A percentile compares a stretch with the other conserved stretches of the same genome.
phyloP scores from a whole-genome alignment of 2,888 invertebrate species.

The Luffia ferchaultella region DNA sequence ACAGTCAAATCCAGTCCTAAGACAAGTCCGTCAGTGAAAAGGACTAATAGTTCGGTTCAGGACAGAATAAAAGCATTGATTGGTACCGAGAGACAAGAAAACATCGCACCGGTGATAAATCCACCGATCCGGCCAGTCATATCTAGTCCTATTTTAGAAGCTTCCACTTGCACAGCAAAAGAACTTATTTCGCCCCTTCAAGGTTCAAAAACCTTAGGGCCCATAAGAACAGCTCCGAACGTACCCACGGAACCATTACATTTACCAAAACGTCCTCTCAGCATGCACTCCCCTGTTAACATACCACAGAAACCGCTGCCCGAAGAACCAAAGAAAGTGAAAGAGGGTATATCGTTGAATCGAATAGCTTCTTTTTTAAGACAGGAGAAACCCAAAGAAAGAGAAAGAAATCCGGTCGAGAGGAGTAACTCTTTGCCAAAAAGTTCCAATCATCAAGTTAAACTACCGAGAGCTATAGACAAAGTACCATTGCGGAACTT shows the following conservation, averaged over 20 bases:
- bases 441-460: slow-evolving; percentile 63
- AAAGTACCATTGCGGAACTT: slow-evolving; percentile 76
- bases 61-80: slow-evolving; percentile 53
- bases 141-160: slow-evolving; percentile 82
- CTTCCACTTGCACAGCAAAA: slow-evolving; percentile 82
- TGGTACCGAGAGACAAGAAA: slow-evolving; percentile 46
- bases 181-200: slow-evolving; percentile 73
- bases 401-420: slow-evolving; percentile 53
- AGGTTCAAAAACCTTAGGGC: slow-evolving; percentile 67
- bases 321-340: slow-evolving; percentile 62
- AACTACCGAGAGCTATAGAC: slow-evolving; percentile 72
- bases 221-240: slow-evolving; percentile 67
- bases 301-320: slow-evolving; percentile 50
- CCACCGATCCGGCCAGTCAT: slow-evolving; percentile 80
- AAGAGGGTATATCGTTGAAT: slow-evolving; percentile 71
- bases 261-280: slow-evolving; percentile 56
- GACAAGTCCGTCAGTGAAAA: slow-evolving; percentile 43
- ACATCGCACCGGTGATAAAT: slow-evolving; percentile 46
- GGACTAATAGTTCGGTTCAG: slow-evolving; percentile 47
- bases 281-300: slow-evolving; percentile 43
- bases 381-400: slow-evolving; percentile 63
- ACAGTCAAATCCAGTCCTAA: slow-evolving; percentile 34
- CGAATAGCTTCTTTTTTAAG: slow-evolving; percentile 80
- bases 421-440: slow-evolving; percentile 68
- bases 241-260: slow-evolving; percentile 42